Conservation (phyloP, 2,797 vertebrate species). For the Okamejei kenojei region DNA sequence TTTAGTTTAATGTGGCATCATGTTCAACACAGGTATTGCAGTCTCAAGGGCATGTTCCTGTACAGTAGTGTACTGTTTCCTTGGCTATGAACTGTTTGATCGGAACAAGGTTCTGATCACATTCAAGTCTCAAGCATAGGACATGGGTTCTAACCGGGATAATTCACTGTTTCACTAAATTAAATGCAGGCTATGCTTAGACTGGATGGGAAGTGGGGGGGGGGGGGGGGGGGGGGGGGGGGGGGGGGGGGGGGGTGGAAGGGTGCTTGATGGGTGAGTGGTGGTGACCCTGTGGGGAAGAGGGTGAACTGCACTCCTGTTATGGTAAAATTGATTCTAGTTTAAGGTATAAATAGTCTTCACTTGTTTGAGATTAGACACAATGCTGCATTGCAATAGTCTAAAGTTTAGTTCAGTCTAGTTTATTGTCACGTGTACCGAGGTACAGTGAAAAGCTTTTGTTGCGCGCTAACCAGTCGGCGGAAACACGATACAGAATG, state of each 20-base stretch:
- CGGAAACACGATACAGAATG: too few relatives aligned
- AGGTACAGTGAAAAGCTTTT: too few relatives aligned
- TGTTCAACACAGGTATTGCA: too few relatives aligned
- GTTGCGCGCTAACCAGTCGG: too few relatives aligned
- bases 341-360: neutral
- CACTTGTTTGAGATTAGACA: neutral
- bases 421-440: too few relatives aligned
- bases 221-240: too few relatives aligned
- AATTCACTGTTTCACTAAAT: neutral
- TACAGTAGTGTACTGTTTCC: too few relatives aligned
- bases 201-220: neutral
- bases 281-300: neutral
- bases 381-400: neutral
- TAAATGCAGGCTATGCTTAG: neutral
- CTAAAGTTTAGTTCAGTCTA: too few relatives aligned
- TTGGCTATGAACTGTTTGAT: neutral
- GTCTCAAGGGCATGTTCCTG: too few relatives aligned
- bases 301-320: neutral
- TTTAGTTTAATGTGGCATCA: too few relatives aligned
- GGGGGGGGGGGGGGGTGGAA: too few relatives aligned
- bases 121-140: neutral
- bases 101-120: neutral
- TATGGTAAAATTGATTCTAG: neutral
- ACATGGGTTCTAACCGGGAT: neutral
- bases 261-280: too few relatives aligned